A percentile compares a stretch with the other conserved stretches of the same genome.
phyloP scores from a whole-genome alignment of 1,140 invertebrate species.

The Trichonephila clavipes region DNA sequence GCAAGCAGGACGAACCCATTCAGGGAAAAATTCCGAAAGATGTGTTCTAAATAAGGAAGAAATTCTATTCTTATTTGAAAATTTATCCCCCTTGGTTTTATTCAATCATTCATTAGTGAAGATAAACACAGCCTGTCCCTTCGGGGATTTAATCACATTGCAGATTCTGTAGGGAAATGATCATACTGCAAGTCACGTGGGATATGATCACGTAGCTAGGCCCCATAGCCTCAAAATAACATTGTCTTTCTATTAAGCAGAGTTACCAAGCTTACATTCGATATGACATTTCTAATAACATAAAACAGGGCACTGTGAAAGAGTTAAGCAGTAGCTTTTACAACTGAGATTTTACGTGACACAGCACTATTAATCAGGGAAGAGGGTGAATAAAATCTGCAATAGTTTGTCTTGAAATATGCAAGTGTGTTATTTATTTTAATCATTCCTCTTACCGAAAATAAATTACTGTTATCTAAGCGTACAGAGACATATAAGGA shows the following conservation, averaged over 20 bases:
- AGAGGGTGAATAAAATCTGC: too few relatives aligned
- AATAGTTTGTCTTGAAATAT: too few relatives aligned
- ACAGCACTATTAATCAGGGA: too few relatives aligned
- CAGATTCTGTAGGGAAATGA: background rate
- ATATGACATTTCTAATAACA: background rate
- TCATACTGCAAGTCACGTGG: background rate
- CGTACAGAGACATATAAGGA: too few relatives aligned
- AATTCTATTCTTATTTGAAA: background rate
- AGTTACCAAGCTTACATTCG: background rate
- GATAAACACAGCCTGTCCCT: background rate
- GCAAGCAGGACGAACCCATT: too few relatives aligned
- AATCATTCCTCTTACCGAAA: too few relatives aligned
- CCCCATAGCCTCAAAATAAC: background rate
- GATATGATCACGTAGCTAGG: background rate
- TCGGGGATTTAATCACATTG: background rate
- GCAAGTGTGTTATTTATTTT: too few relatives aligned
- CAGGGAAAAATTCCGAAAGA: too few relatives aligned
- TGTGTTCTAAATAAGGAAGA: too few relatives aligned
- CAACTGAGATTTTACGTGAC: too few relatives aligned
- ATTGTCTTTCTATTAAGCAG: background rate
- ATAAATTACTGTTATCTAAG: too few relatives aligned
- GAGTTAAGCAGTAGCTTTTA: too few relatives aligned
- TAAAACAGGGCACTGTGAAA: background rate
- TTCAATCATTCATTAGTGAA: background rate
- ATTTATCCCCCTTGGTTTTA: background rate